These are phyloP conservation scores for Drosophila engyochracea DNA, from an alignment of 2,888 invertebrate genomes.

Conservation along the genomic window DNA sequence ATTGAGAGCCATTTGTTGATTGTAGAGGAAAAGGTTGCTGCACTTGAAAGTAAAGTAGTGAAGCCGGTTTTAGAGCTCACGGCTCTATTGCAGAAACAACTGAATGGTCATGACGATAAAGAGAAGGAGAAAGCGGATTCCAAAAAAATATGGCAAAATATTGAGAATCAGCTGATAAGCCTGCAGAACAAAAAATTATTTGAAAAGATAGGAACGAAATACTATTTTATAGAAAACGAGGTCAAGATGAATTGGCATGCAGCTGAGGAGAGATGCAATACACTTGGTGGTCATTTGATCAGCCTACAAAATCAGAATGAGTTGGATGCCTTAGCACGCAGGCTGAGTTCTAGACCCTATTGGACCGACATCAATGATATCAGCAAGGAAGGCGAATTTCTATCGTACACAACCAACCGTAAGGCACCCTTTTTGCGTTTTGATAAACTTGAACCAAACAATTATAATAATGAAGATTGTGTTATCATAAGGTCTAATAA, in stretches of 20 bases:
- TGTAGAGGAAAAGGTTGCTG: neutral
- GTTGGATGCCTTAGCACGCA: no score
- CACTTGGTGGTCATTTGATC: no score
- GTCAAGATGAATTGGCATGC: no score
- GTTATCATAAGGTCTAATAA: rapidly evolving
- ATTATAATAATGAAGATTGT: rapidly evolving
- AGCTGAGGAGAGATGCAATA: no score
- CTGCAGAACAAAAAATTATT: neutral
- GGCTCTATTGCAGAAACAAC: neutral
- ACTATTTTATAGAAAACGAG: neutral
- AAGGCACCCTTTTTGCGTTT: no score
- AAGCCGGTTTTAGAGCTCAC: neutral
- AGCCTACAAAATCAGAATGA: no score
- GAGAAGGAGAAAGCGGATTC: neutral
- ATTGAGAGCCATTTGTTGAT: neutral
- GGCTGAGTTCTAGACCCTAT: rapidly evolving
- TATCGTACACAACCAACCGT: no score
- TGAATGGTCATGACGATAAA: neutral
- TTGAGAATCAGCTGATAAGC: neutral
- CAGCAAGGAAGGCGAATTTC: no score
- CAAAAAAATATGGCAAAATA: neutral
- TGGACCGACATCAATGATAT: no score
- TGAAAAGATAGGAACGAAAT: neutral
- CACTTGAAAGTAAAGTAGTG: neutral
- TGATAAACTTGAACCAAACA: rapidly evolving